Evolutionary conservation across 2,797 vertebrate species (phyloP).

Genomic region (Tokudaia tokunoshimensis): DNA sequence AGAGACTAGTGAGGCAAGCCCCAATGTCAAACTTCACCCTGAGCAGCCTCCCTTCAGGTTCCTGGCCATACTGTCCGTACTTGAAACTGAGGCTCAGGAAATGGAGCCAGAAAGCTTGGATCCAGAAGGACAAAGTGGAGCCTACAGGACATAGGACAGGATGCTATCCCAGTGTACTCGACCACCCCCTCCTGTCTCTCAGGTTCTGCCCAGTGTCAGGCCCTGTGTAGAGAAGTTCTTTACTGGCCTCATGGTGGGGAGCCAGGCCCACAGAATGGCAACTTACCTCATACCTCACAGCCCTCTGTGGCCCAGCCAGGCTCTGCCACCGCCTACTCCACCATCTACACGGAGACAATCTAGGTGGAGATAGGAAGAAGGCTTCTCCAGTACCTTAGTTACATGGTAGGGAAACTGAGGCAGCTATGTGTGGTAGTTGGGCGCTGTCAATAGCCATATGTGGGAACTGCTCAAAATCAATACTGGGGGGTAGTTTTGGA

Average conservation of each 20-base stretch:
- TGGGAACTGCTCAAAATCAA: neutral
- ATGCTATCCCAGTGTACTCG: neutral
- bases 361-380: neutral
- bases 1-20: neutral
- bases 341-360: neutral
- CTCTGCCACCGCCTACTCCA: neutral
- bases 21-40: no score
- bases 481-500: neutral
- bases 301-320: neutral
- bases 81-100: neutral
- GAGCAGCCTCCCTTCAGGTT: neutral
- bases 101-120: neutral
- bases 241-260: neutral
- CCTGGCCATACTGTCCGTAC: neutral
- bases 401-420: neutral
- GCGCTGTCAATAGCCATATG: neutral
- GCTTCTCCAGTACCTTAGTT: neutral
- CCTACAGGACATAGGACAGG: accelerated
- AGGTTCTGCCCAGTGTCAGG: neutral
- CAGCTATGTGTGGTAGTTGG: neutral
- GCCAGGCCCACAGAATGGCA: neutral
- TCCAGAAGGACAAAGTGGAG: neutral
- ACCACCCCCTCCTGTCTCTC: neutral
- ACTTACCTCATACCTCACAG: neutral
- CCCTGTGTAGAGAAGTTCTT: neutral